Evolutionary conservation across 2,797 vertebrate species (phyloP), one percentile per base, ranked within the genome.

Genomic region (Vespertilio murinus): DNA sequence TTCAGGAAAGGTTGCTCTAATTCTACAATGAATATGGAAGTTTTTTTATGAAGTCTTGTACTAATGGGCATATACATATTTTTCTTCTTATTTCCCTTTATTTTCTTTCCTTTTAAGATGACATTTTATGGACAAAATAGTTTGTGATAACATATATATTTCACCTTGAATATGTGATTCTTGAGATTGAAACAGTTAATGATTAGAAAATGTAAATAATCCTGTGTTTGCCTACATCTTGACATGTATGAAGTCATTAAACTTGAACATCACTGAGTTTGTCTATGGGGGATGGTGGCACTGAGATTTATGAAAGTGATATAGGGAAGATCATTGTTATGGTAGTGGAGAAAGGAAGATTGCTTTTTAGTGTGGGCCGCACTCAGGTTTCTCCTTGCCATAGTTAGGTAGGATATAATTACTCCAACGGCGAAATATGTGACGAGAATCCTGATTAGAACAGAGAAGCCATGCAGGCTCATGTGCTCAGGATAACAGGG

Each of bases 161-260:
- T 88, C 6, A 38, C 78, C 30, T 11, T 85, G 69, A 75, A n/a
- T 47, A 77, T 47, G 87, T 80, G 14, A 81, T 83, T 89, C 45
- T 79, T 86, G 61, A 85, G 22, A 25, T 25, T 64, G 22, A 83
- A 61, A 56, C 22, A 70, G 16, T 78, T 23, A 90, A 54, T 85
- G 47, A 71, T 91, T 94, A 85, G 6, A 92, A 93, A 56, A 81
- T 45, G 30, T 80, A 79, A 86, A 45, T 38, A 56, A 70, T 33
- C 9, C 9, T 4, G 0, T 59, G 28, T 52, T n/a, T 82, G 17
- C 14, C 23, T 17, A 42, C 2, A 20, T 80, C 12, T 75, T 88
- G n/a, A 25, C 13, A 69, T 33, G 8, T 52, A 75, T 83, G 30
- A 38, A 70, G 8, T 77, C 28, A 91, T 42, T 49, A 4, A 54